A percentile compares a stretch with the other conserved stretches of the same genome.
Evolutionary conservation across 2,797 vertebrate species (phyloP).

Genomic region (Sebastes matsubarae): DNA sequence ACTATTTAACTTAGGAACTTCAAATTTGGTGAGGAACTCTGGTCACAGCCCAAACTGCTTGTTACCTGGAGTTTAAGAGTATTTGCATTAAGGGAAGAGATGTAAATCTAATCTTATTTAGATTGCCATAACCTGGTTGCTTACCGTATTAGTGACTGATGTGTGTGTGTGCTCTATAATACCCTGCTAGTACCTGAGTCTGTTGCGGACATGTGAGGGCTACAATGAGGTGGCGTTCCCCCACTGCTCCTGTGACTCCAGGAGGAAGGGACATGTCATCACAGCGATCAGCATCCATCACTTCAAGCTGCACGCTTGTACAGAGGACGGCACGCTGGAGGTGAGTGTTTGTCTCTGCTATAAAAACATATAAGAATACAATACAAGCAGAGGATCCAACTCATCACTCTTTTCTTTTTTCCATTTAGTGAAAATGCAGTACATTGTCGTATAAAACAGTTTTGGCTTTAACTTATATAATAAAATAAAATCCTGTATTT

Average conservation of each 20-base stretch:
- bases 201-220: slow-evolving; percentile 93
- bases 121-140: not conserved
- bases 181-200: slow-evolving; percentile 87
- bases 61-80: no score
- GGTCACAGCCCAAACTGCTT: no score
- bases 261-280: slow-evolving; percentile 94
- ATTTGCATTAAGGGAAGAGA: no score
- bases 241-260: slow-evolving; percentile 96
- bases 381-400: not conserved
- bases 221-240: slow-evolving; percentile 97
- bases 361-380: not conserved
- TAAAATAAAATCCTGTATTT: not conserved
- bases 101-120: not conserved
- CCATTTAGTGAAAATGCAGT: not conserved
- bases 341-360: slow-evolving; percentile 62
- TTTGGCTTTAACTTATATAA: not conserved
- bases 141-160: not conserved
- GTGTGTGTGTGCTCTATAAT: not conserved
- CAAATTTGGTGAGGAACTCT: no score
- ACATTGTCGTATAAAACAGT: not conserved
- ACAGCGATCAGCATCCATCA: slow-evolving; percentile 94
- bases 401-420: not conserved
- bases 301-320: slow-evolving; percentile 96
- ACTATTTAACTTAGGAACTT: no score
- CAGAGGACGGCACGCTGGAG: slow-evolving; percentile 94